Evolutionary conservation across 1,140 invertebrate species (phyloP), one percentile per base, ranked within the genome.

Genomic region (Pseudomyrmex cubaensis): DNA sequence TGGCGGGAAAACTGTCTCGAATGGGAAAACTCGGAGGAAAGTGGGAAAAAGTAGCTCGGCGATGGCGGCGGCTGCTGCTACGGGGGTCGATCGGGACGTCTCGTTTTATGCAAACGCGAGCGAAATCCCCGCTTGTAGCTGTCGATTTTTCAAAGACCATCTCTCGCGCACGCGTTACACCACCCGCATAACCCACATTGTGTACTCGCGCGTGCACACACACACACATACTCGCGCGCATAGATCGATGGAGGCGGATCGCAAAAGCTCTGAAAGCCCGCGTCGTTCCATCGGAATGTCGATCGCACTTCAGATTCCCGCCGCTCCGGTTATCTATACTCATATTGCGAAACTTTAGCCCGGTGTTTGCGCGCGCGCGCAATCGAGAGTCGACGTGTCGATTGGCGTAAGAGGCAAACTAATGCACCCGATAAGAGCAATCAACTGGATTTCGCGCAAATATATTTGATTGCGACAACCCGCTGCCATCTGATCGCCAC

Each of bases 51-150:
- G 54, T 59, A 5, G 44, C 10, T 72, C 66, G 35, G 52, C 20
- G 20, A 44, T 12, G 62, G 25, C 2, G 48, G 48, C 56, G 17
- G 5, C 50, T 35, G 35, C 35, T 35, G 35, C 0, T 10, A 48
- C 67, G 54, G 54, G 48, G 84, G 76, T 35, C 59, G 83, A 69
- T 85, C 61, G 77, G 62, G 84, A 88, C 62, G 35, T 87, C 87
- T 90, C 87, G 85, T 89, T 91, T 89, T 89, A 91, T 91, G 88
- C 90, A 91, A 91, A 92, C 89, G 85, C 83, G 80, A 84, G 73
- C 83, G 85, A 90, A 89, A 91, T 89, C 80, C 80, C 85, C 83
- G 89, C 90, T 89, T 86, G 69, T 89, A 91, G 85, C 90, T 87
- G 89, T 87, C 87, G 85, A 90, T 90, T 93, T 92, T 89, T 91